Percentiles rank a stretch among this genome's conserved stretches.
Evolutionary conservation across 2,797 vertebrate species (phyloP).

Genomic region (Carapus acus): DNA sequence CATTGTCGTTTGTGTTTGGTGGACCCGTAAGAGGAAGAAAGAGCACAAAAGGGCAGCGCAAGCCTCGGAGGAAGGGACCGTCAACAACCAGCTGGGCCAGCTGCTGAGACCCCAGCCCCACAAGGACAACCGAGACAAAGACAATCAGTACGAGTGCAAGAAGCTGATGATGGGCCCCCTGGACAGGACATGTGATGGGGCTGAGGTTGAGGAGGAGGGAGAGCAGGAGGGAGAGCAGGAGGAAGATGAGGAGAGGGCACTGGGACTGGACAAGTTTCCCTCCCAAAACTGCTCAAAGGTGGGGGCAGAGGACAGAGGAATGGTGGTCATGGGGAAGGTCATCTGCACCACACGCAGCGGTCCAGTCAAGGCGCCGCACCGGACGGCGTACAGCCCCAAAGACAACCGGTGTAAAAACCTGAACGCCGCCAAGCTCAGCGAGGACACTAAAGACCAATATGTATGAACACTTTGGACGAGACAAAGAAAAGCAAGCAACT

Average conservation of each 20-base stretch:
- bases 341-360: slow-evolving; percentile 69
- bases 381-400: slow-evolving; percentile 81
- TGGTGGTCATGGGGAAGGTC: slow-evolving; percentile 56
- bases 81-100: slow-evolving; percentile 87
- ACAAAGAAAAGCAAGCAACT: slow-evolving; percentile 17
- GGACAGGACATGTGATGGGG: slow-evolving; percentile 76
- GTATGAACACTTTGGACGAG: slow-evolving; percentile 60
- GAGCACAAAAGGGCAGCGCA: slow-evolving; percentile 73
- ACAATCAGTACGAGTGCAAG: slow-evolving; percentile 82
- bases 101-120: slow-evolving; percentile 76
- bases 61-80: slow-evolving; percentile 71
- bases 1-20: slow-evolving; percentile 85
- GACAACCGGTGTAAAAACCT: slow-evolving; percentile 89
- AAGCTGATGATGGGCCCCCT: slow-evolving; percentile 77
- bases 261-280: slow-evolving; percentile 76
- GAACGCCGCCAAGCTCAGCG: slow-evolving; percentile 70
- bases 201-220: slow-evolving; percentile 74
- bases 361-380: slow-evolving; percentile 76
- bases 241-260: slow-evolving; percentile 71
- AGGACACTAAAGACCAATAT: slow-evolving; percentile 77
- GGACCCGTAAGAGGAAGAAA: slow-evolving; percentile 93
- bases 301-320: slow-evolving; percentile 58
- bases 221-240: slow-evolving; percentile 66
- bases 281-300: slow-evolving; percentile 69
- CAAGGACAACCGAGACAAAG: slow-evolving; percentile 76